Evolutionary conservation across 2,797 vertebrate genomes (phyloP).

Genomic region (Spizella passerina): DNA sequence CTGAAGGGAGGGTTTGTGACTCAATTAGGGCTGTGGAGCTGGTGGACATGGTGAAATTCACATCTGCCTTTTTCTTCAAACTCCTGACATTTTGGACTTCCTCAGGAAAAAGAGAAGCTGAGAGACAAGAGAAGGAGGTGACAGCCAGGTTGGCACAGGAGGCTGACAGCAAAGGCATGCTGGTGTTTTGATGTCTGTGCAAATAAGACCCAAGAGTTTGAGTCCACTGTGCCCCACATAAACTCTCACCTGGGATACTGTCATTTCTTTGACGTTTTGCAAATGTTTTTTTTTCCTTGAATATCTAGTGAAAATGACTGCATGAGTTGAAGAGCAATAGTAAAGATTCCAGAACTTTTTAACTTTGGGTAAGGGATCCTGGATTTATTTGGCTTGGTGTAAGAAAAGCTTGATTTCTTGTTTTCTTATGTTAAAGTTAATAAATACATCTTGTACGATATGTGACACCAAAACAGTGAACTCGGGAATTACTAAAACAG

Average conservation of each 20-base stretch:
- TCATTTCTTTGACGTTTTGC: neutral
- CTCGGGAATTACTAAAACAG: neutral
- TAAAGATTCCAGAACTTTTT: neutral
- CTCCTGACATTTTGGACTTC: neutral
- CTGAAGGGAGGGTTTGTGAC: neutral
- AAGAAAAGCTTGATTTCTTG: neutral
- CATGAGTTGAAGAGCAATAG: neutral
- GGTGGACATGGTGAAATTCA: neutral
- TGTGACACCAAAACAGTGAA: neutral
- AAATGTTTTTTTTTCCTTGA: neutral
- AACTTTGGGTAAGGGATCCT: fast-evolving
- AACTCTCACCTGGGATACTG: neutral
- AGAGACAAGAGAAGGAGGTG: neutral
- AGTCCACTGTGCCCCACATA: fast-evolving
- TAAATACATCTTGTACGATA: neutral
- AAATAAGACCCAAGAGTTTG: neutral
- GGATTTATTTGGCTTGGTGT: neutral
- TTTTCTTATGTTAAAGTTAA: neutral
- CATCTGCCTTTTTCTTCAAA: neutral
- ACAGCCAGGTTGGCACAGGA: neutral
- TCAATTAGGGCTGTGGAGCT: neutral
- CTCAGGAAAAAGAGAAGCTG: neutral
- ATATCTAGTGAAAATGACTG: neutral
- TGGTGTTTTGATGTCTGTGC: neutral
- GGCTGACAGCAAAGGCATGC: neutral